Conservation (phyloP, 2,797 vertebrate species). For the Trichosurus vulpecula region DNA sequence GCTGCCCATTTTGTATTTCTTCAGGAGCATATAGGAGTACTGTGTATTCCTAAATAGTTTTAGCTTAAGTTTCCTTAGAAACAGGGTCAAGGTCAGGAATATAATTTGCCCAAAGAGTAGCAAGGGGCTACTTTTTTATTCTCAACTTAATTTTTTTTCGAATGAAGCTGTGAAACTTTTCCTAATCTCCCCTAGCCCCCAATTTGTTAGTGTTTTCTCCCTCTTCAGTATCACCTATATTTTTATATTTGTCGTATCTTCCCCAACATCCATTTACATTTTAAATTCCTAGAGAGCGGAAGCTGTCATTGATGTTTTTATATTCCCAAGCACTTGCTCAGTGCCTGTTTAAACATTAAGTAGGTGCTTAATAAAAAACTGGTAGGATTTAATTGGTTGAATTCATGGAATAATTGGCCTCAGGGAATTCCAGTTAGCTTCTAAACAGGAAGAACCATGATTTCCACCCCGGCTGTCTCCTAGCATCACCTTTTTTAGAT, state of each 20-base stretch:
- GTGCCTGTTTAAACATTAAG: background rate
- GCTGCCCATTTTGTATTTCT: slow-evolving; percentile 4
- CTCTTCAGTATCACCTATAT: background rate
- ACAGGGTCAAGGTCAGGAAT: slow-evolving; percentile 16
- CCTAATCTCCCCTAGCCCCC: background rate
- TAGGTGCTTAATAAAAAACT: background rate
- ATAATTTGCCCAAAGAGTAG: slow-evolving; percentile 52
- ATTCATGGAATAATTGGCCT: background rate
- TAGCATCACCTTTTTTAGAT: background rate
- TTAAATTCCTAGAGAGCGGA: background rate
- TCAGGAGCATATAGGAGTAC: background rate
- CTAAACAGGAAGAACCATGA: slow-evolving; percentile 12
- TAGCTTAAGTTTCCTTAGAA: slow-evolving; percentile 26
- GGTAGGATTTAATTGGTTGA: background rate
- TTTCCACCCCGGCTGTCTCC: background rate
- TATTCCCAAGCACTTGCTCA: background rate
- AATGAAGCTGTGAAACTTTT: background rate
- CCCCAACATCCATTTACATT: background rate
- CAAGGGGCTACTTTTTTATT: slow-evolving; percentile 18
- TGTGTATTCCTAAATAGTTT: background rate
- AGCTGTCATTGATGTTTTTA: background rate
- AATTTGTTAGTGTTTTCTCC: background rate
- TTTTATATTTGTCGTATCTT: background rate
- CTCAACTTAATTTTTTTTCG: background rate
- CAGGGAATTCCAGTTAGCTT: background rate